These are phyloP conservation scores for Pedicia rivosa DNA, from an alignment of 2,888 invertebrate species.

Conservation along the genomic window DNA sequence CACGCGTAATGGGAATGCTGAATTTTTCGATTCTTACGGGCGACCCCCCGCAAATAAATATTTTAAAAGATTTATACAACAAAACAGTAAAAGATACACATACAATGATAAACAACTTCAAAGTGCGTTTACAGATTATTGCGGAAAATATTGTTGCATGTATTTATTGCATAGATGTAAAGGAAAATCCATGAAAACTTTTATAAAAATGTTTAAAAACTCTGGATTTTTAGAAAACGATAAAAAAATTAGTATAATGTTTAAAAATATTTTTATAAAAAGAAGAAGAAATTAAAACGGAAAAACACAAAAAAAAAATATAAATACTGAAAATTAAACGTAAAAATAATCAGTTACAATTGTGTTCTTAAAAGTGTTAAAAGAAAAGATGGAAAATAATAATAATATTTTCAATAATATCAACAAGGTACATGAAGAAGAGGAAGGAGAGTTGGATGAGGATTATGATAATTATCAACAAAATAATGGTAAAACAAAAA, in stretches of 20 bases:
- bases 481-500: not conserved
- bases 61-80: not conserved
- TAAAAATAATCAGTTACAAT: too few relatives aligned
- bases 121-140: not conserved
- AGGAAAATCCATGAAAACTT: too few relatives aligned
- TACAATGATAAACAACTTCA: conserved; percentile 1
- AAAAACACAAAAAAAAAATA: not conserved
- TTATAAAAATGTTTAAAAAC: not conserved
- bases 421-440: too few relatives aligned
- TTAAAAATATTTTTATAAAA: not conserved
- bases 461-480: not conserved
- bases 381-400: too few relatives aligned
- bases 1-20: too few relatives aligned
- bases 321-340: not conserved
- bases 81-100: not conserved
- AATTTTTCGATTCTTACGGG: not conserved
- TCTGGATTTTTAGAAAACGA: not conserved
- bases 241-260: not conserved
- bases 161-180: not conserved
- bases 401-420: too few relatives aligned
- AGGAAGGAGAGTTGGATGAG: too few relatives aligned
- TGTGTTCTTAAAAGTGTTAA: too few relatives aligned
- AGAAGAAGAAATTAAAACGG: not conserved
- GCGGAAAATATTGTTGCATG: conserved; percentile 3
- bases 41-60: not conserved